These are phyloP conservation scores for Eulacestoma nigropectus DNA, from an alignment of 2,113 vertebrate genomes.

Conservation along the genomic window DNA sequence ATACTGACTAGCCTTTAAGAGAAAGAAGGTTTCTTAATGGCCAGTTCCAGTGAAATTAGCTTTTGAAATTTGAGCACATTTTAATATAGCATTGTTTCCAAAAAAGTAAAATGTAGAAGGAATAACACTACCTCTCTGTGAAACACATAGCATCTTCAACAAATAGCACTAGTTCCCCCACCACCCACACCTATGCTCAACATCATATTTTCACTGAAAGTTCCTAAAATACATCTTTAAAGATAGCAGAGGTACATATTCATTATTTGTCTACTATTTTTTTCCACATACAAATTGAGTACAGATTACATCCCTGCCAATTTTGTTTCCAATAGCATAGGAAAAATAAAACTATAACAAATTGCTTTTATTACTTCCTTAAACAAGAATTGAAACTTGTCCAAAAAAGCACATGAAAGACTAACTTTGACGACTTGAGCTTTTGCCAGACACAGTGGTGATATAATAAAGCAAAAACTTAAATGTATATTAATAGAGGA, in stretches of 20 bases:
- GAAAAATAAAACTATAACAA: slow-evolving; percentile 48
- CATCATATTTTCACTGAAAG: not conserved
- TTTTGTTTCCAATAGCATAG: slow-evolving; percentile 19
- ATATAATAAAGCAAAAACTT: slow-evolving; percentile 22
- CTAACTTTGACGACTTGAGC: slow-evolving; percentile 21
- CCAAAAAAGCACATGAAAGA: slow-evolving; percentile 47
- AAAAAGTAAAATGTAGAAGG: not conserved
- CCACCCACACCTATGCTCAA: slow-evolving; percentile 9
- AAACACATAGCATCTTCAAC: not conserved
- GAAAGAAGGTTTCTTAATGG: not conserved
- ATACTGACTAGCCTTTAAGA: not conserved
- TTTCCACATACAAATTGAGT: not conserved
- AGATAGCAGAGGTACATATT: slow-evolving; percentile 33
- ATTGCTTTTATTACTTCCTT: slow-evolving; percentile 57
- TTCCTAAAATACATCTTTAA: slow-evolving; percentile 19
- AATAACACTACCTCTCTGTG: not conserved
- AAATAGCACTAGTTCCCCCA: not conserved
- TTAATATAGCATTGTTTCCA: not conserved
- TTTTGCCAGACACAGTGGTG: slow-evolving; percentile 17
- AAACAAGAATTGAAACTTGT: slow-evolving; percentile 54
- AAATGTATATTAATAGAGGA: not conserved
- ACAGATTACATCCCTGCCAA: slow-evolving; percentile 3
- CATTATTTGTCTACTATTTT: slow-evolving; percentile 8
- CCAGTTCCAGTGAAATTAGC: not conserved
- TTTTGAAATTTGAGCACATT: not conserved